A percentile compares a stretch with the other conserved stretches of the same genome.
phyloP scores from a whole-genome alignment of 2,797 vertebrate genomes.

The Silurus aristotelis region DNA sequence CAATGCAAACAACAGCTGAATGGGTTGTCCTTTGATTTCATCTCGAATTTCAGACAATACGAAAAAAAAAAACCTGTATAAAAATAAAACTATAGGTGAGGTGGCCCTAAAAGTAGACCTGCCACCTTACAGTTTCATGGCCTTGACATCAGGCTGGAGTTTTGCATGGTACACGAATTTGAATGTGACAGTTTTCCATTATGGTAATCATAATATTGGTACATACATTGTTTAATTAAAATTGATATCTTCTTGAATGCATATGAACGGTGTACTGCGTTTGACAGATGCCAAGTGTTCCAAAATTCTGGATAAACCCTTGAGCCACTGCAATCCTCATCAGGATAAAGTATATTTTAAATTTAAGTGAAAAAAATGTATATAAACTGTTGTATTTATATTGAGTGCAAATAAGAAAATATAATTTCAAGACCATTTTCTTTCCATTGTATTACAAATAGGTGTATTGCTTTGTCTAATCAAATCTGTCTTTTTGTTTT shows the following conservation, averaged over 20 bases:
- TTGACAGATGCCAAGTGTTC: not conserved
- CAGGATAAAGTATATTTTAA: not conserved
- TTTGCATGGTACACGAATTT: not conserved
- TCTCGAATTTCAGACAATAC: conserved; percentile 34
- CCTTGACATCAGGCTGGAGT: not conserved
- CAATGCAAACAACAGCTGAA: conserved; percentile 49
- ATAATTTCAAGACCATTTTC: not conserved
- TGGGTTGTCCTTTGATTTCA: conserved; percentile 48
- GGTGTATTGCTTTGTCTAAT: not conserved
- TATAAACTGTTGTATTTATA: too few relatives aligned
- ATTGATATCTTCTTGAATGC: not conserved
- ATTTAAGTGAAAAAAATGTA: not conserved
- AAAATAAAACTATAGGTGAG: not conserved
- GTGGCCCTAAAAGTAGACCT: not conserved
- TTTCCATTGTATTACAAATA: not conserved
- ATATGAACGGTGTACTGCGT: not conserved
- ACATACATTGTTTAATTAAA: not conserved
- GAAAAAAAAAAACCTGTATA: not conserved
- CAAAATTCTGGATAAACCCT: not conserved
- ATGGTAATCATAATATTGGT: not conserved
- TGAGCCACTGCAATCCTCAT: not conserved
- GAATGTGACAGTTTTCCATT: too few relatives aligned
- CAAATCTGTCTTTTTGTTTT: not conserved
- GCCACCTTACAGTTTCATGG: not conserved
- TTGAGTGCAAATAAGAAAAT: not conserved